phyloP scores from a whole-genome alignment of 1,140 invertebrate genomes.

The Pissodes strobi region DNA sequence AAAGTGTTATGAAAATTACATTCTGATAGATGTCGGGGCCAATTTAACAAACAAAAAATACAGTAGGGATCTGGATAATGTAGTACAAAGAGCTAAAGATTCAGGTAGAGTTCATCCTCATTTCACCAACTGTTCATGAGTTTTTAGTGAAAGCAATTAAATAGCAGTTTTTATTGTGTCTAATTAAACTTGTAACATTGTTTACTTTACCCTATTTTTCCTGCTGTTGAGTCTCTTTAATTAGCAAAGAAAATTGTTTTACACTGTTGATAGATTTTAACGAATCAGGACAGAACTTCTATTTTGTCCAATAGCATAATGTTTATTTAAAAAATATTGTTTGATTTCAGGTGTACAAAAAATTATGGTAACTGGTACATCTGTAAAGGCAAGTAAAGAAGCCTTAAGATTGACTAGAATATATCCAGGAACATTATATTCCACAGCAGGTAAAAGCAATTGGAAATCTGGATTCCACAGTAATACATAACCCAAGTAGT shows the following conservation, averaged over 20 bases:
- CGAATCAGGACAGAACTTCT: too few species aligned
- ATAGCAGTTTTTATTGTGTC: too few species aligned
- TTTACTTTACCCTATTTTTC: too few species aligned
- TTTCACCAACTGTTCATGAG: background rate
- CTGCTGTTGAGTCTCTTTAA: too few species aligned
- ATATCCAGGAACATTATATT: slow-evolving; percentile 88
- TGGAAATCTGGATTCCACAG: too few species aligned
- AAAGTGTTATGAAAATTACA: slow-evolving; percentile 81
- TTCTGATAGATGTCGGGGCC: slow-evolving; percentile 90
- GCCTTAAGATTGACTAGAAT: slow-evolving; percentile 84
- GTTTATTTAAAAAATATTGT: background rate
- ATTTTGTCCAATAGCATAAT: too few species aligned
- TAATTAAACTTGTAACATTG: too few species aligned
- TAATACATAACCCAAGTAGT: too few species aligned
- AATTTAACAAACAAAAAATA: slow-evolving; percentile 96
- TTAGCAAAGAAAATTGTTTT: too few species aligned
- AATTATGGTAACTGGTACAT: slow-evolving; percentile 92
- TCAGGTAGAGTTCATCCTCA: slow-evolving; percentile 64
- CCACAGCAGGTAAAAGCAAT: slow-evolving; percentile 78
- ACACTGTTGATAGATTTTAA: too few species aligned
- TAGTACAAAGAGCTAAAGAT: slow-evolving; percentile 89
- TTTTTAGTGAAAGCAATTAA: too few species aligned
- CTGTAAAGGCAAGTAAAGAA: slow-evolving; percentile 87
- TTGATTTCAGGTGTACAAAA: slow-evolving; percentile 79
- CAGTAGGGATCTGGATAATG: slow-evolving; percentile 87